Conservation (phyloP, 2,113 vertebrate species). For the Eulemur macaco region DNA sequence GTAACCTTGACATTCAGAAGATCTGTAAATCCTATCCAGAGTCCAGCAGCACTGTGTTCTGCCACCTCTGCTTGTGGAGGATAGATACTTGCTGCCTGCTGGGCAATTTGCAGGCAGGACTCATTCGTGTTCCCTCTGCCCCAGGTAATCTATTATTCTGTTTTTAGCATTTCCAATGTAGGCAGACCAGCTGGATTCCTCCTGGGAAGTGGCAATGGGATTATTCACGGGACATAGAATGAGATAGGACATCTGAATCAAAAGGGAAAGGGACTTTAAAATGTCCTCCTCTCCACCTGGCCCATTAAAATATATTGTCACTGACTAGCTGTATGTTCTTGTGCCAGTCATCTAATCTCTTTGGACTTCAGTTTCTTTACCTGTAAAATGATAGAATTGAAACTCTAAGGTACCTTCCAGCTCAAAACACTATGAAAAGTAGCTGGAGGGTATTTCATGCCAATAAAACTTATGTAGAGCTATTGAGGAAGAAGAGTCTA, state of each 20-base stretch:
- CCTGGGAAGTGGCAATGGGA: background rate
- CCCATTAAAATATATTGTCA: background rate
- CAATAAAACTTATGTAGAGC: background rate
- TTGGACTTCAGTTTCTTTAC: background rate
- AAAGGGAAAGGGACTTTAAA: background rate
- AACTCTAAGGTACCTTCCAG: background rate
- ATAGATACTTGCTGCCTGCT: background rate
- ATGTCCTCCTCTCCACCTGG: background rate
- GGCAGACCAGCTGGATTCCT: constrained; percentile 4
- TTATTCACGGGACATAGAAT: background rate
- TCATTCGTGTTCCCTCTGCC: background rate
- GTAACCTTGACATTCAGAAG: constrained; percentile 2
- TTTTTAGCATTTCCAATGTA: background rate
- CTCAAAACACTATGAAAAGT: background rate
- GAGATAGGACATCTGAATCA: background rate
- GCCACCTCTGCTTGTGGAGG: background rate
- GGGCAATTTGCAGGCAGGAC: background rate
- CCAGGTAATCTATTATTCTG: constrained; percentile 36
- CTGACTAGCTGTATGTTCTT: background rate
- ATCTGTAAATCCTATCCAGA: background rate
- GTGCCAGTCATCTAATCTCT: background rate
- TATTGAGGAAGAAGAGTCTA: background rate
- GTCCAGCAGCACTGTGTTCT: background rate
- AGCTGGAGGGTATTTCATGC: background rate
- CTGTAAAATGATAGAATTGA: background rate